phyloP scores from a whole-genome alignment of 2,888 invertebrate genomes.

The Yponomeuta sedellus region DNA sequence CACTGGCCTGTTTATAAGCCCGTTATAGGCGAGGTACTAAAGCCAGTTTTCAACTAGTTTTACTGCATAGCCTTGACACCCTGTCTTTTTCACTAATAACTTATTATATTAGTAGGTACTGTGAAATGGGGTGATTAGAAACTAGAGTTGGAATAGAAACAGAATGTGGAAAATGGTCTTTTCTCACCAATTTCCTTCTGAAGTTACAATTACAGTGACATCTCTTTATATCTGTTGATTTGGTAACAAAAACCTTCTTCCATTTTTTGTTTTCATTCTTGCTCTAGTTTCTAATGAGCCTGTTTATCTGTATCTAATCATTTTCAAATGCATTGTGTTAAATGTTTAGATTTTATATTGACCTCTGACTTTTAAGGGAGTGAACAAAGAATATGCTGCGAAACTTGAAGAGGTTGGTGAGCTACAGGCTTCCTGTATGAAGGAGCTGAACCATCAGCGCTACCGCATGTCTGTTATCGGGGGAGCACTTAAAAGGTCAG shows the following conservation, averaged over 20 bases:
- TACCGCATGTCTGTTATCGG: constrained; percentile 91
- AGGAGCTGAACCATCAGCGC: constrained; percentile 92
- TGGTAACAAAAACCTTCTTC: no score
- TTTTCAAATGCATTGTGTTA: background rate
- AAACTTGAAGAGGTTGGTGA: constrained; percentile 90
- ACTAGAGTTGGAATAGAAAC: no score
- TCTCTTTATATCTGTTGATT: no score
- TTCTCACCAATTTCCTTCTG: no score
- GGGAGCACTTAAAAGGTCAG: constrained; percentile 88
- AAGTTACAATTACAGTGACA: no score
- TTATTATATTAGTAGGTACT: no score
- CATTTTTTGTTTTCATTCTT: no score
- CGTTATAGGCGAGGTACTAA: background rate
- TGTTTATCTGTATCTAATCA: no score
- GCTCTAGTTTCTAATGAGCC: no score
- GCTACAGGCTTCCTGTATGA: constrained; percentile 90
- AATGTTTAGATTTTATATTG: background rate
- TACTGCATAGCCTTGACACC: background rate
- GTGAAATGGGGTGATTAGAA: no score
- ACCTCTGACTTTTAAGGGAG: constrained; percentile 65
- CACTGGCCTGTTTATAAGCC: background rate
- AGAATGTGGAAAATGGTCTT: no score
- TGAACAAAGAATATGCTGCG: constrained; percentile 89
- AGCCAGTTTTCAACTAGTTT: background rate
- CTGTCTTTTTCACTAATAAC: background rate